Percentiles rank a stretch among this genome's conserved stretches.
phyloP scores from a whole-genome alignment of 2,888 invertebrate genomes.

The Chloromyia formosa region DNA sequence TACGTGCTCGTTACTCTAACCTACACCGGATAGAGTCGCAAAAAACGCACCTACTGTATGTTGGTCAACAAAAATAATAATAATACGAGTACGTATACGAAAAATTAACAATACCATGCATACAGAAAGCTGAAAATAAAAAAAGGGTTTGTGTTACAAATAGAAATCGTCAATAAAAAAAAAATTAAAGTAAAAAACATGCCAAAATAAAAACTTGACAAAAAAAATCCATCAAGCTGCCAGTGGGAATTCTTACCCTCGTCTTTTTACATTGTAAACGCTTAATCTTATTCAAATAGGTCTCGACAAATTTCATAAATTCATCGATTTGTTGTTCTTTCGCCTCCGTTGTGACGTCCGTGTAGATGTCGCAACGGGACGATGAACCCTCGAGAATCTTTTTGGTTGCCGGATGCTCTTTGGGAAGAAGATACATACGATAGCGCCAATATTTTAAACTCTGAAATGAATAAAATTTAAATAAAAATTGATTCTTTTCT shows the following conservation, averaged over 20 bases:
- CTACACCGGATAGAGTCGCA: too few species aligned
- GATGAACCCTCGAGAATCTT: conserved; percentile 78
- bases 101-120: conserved; percentile 33
- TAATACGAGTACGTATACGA: too few species aligned
- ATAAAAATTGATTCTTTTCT: not conserved
- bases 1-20: too few species aligned
- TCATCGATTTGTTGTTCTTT: conserved; percentile 70
- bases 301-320: conserved; percentile 84
- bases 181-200: not conserved
- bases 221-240: not conserved
- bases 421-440: conserved; percentile 86
- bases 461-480: conserved; percentile 64
- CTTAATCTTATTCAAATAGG: conserved; percentile 89
- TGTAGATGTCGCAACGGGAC: conserved; percentile 84
- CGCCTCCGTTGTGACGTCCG: conserved; percentile 65
- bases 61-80: too few species aligned
- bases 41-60: too few species aligned
- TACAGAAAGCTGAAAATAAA: conserved; percentile 40
- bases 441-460: conserved; percentile 91
- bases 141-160: conserved; percentile 18
- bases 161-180: conserved; percentile 42
- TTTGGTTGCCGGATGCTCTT: conserved; percentile 80
- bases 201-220: not conserved
- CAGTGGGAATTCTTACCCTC: conserved; percentile 70
- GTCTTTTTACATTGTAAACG: conserved; percentile 77